Evolutionary conservation across 2,888 invertebrate genomes (phyloP).

Genomic region (Troilus luridus): DNA sequence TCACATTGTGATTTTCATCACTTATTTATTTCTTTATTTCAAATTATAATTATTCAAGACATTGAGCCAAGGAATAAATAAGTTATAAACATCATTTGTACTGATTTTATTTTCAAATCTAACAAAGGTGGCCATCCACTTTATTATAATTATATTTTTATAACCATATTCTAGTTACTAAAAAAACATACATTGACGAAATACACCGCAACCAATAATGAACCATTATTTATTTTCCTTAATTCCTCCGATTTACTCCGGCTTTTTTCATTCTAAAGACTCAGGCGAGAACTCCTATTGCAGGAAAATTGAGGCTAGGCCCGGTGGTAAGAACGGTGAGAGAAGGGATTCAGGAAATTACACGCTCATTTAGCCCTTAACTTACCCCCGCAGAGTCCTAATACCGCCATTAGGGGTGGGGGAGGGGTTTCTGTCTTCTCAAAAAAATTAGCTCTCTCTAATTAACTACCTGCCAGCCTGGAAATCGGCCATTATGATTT

Average conservation of each 20-base stretch:
- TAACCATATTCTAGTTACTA: too few species aligned
- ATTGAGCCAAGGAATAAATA: too few species aligned
- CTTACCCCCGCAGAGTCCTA: neutral
- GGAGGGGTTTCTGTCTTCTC: neutral
- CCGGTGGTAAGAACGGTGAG: neutral
- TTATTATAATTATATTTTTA: too few species aligned
- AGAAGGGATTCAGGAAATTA: slow-evolving; percentile 11
- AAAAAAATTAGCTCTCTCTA: neutral
- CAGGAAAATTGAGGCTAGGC: neutral
- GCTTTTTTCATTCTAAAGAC: neutral
- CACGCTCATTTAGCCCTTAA: slow-evolving; percentile 25
- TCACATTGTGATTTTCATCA: too few species aligned
- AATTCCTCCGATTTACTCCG: neutral
- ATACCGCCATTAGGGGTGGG: slow-evolving; percentile 6
- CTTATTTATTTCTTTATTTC: too few species aligned
- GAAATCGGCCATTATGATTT: neutral
- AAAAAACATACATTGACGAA: too few species aligned
- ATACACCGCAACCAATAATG: too few species aligned
- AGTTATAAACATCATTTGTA: too few species aligned
- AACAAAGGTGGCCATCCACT: too few species aligned
- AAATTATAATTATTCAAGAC: too few species aligned
- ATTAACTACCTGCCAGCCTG: neutral
- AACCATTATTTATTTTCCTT: neutral
- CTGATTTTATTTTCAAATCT: too few species aligned
- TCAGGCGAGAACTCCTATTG: neutral